Conservation (phyloP, 2,797 vertebrate species). For the Periparus ater region DNA sequence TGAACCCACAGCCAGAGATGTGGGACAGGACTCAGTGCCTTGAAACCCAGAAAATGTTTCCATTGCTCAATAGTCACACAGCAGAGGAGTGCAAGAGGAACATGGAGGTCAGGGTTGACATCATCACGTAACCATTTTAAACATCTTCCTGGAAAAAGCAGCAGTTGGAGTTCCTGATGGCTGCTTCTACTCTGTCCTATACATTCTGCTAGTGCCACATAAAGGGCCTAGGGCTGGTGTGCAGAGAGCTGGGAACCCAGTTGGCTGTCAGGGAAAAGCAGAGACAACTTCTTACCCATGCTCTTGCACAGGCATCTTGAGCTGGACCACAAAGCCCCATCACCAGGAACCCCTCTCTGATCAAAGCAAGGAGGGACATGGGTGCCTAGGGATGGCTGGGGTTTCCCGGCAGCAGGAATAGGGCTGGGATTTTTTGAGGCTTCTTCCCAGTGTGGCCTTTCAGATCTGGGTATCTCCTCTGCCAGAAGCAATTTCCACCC, state of each 20-base stretch:
- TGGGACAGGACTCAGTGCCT: neutral
- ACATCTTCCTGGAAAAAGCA: neutral
- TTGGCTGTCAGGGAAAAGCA: neutral
- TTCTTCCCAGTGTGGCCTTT: accelerated
- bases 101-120: neutral
- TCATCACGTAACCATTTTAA: neutral
- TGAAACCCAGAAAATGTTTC: neutral
- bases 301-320: neutral
- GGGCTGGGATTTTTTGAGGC: neutral
- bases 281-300: neutral
- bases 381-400: neutral
- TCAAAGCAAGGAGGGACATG: neutral
- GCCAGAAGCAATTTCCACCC: neutral
- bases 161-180: neutral
- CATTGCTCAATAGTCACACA: neutral
- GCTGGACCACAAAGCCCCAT: neutral
- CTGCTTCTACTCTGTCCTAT: neutral
- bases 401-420: neutral
- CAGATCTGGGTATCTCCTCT: neutral
- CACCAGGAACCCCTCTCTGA: neutral
- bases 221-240: neutral
- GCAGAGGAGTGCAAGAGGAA: neutral
- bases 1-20: neutral
- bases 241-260: neutral
- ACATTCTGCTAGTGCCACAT: neutral